phyloP scores from a whole-genome alignment of 2,888 invertebrate genomes.

The Dryococelus australis region DNA sequence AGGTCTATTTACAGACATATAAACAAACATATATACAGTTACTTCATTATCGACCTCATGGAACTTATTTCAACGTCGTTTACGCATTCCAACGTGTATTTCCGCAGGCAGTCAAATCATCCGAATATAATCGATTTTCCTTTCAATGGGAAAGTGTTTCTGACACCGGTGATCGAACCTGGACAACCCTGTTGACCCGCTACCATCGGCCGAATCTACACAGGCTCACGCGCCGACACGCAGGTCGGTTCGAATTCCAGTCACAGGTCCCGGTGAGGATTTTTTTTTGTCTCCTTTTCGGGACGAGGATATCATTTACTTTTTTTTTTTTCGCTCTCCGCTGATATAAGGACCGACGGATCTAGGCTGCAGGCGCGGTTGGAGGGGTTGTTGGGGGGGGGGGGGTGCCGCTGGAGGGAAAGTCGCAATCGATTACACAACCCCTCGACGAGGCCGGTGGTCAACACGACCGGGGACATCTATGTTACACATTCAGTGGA shows the following conservation, averaged over 20 bases:
- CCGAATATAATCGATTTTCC: no score
- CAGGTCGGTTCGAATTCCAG: neutral
- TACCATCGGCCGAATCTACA: no score
- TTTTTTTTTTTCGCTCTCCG: neutral
- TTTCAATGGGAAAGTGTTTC: no score
- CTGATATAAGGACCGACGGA: neutral
- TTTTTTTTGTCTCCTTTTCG: neutral
- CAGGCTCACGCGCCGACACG: neutral
- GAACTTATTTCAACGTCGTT: no score
- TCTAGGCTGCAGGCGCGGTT: neutral
- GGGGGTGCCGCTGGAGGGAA: neutral
- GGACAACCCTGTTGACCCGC: no score
- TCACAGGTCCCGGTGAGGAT: neutral
- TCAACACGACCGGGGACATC: neutral
- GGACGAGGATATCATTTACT: neutral
- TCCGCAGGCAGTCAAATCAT: no score
- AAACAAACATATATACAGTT: no score
- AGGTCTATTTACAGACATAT: no score
- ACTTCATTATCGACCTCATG: no score
- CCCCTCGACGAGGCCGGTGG: neutral
- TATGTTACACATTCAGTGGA: conserved; percentile 1
- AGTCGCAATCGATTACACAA: conserved; percentile 1
- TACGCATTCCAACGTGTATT: no score
- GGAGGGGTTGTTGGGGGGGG: neutral
- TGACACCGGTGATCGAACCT: no score